Conservation (phyloP, 2,888 invertebrate species). For the Nomada goodeniana region DNA sequence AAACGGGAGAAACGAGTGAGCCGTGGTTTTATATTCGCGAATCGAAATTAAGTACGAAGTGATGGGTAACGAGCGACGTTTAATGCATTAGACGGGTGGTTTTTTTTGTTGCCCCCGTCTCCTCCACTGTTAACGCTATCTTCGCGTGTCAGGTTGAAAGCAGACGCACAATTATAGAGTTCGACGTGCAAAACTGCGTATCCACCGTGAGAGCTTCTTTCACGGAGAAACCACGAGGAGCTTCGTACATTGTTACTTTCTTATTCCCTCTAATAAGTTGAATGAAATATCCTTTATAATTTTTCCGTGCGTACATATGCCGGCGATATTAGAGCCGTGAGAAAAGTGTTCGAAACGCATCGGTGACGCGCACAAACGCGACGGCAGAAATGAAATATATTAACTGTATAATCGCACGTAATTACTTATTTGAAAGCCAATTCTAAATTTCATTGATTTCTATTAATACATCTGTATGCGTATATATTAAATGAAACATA, state of each 20-base stretch:
- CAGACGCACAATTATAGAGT: neutral
- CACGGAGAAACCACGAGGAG: neutral
- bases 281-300: too few relatives aligned
- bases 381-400: too few relatives aligned
- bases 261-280: neutral
- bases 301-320: too few relatives aligned
- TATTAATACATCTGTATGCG: too few relatives aligned
- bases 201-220: neutral
- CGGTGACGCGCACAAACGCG: too few relatives aligned
- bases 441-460: too few relatives aligned
- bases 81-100: neutral
- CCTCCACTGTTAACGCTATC: neutral
- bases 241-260: neutral
- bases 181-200: neutral
- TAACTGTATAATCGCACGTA: too few relatives aligned
- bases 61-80: neutral
- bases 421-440: too few relatives aligned
- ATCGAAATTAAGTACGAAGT: neutral
- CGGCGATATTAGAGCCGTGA: too few relatives aligned
- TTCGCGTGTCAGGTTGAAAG: neutral
- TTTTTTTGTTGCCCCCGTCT: too few relatives aligned
- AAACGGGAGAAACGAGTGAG: neutral
- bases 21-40: neutral
- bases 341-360: too few relatives aligned
- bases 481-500: too few relatives aligned